Percentiles rank a stretch among this genome's conserved stretches.
Conservation (phyloP, 2,113 vertebrate species). For the Pampusana beccarii region DNA sequence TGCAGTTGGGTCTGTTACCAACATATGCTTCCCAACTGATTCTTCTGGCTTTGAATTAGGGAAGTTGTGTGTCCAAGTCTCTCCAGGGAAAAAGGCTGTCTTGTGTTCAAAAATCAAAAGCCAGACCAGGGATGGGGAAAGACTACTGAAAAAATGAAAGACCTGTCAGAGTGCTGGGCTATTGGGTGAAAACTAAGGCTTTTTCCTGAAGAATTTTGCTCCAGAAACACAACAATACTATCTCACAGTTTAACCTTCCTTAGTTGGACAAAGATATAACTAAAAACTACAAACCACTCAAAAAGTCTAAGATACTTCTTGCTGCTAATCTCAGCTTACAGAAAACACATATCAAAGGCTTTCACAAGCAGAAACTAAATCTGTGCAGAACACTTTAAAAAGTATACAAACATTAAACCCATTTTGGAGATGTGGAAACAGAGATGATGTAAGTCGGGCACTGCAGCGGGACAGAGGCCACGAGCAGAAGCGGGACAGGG, state of each 20-base stretch:
- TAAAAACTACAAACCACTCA: not conserved
- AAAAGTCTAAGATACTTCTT: not conserved
- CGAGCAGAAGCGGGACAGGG: rapidly evolving
- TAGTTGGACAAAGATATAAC: not conserved
- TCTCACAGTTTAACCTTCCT: not conserved
- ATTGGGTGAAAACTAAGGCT: not conserved
- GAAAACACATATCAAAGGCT: not conserved
- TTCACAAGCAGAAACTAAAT: not conserved
- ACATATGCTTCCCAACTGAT: not conserved
- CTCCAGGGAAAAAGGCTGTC: not conserved
- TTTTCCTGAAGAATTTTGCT: not conserved
- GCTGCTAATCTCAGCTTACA: not conserved
- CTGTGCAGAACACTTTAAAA: not conserved
- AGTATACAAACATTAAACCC: not conserved
- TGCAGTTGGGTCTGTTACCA: not conserved
- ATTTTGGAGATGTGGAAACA: not conserved
- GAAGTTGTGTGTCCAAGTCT: not conserved
- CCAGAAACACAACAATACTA: not conserved
- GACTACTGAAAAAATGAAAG: not conserved
- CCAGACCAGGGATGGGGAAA: not conserved
- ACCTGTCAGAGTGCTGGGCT: not conserved
- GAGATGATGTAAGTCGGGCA: rapidly evolving
- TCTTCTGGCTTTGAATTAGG: not conserved
- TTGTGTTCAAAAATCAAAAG: not conserved
- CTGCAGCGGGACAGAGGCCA: not conserved